Conservation (phyloP, 2,797 vertebrate genomes). For the Scyliorhinus canicula region DNA sequence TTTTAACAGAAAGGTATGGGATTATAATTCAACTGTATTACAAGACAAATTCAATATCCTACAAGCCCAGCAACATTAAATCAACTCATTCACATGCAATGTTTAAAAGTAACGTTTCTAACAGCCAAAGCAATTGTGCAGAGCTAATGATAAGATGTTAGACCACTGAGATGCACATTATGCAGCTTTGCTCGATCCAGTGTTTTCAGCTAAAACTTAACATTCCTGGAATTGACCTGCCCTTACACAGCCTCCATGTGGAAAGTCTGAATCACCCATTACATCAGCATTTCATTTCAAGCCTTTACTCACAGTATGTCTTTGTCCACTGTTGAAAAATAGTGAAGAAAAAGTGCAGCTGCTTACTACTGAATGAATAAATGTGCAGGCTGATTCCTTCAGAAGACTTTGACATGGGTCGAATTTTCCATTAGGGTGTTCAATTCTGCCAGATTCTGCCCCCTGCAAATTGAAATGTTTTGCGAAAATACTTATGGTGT, state of each 20-base stretch:
- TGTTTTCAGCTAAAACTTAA: conserved; percentile 5
- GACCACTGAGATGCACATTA: neutral
- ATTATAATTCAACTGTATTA: neutral
- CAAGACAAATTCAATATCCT: neutral
- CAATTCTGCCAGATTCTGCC: neutral
- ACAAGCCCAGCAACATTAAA: neutral
- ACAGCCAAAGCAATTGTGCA: conserved; percentile 16
- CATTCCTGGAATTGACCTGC: conserved; percentile 35
- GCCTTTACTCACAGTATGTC: neutral
- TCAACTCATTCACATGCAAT: conserved; percentile 12
- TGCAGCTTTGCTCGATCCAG: conserved; percentile 2
- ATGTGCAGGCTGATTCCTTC: neutral
- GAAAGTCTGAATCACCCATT: conserved; percentile 36
- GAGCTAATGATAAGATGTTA: neutral
- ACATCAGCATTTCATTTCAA: conserved; percentile 15
- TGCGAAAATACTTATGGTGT: neutral
- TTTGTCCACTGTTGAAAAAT: conserved; percentile 34
- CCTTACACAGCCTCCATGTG: conserved; percentile 23
- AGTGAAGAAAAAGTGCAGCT: neutral
- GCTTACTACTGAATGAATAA: neutral
- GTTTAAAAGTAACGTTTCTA: neutral
- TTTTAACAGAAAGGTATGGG: neutral
- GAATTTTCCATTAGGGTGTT: conserved; percentile 7
- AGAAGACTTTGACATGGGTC: neutral
- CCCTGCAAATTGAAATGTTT: neutral